Conservation (phyloP, 2,113 vertebrate species). For the Chaetodon trifascialis region DNA sequence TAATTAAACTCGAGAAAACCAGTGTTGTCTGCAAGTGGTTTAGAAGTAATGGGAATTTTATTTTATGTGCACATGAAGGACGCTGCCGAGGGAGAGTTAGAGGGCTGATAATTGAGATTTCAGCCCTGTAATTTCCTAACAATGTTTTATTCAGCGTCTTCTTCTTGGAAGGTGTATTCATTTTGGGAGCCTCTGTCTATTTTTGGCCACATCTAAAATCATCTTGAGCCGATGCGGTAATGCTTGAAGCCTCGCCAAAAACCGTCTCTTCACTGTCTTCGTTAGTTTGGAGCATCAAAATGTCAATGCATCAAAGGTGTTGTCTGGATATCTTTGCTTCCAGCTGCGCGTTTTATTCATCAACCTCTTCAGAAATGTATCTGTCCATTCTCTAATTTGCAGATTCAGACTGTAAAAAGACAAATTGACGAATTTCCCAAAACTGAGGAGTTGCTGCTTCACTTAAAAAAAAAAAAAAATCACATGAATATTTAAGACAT, state of each 20-base stretch:
- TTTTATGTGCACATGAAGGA: constrained; percentile 15
- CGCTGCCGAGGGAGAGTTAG: constrained; percentile 3
- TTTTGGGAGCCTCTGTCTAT: neutral
- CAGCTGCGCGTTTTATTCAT: neutral
- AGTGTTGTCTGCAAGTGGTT: constrained; percentile 13
- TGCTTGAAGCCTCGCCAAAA: neutral
- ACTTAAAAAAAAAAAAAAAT: neutral
- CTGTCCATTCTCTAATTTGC: neutral
- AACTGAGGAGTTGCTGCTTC: neutral
- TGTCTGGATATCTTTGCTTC: neutral
- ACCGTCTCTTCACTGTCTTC: neutral
- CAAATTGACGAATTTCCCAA: neutral
- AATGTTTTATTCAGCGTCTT: neutral
- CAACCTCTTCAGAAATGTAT: neutral
- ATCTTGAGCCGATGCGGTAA: neutral
- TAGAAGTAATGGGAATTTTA: constrained; percentile 30
- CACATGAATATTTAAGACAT: constrained; percentile 31
- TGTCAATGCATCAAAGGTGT: neutral
- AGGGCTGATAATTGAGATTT: constrained; percentile 6
- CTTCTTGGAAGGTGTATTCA: neutral
- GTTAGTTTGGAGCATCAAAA: neutral
- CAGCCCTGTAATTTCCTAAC: neutral
- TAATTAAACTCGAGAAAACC: constrained; percentile 43
- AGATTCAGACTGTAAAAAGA: neutral
- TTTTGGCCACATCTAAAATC: neutral